Conservation (phyloP, 2,797 vertebrate species). For the Gadopsis marmoratus region DNA sequence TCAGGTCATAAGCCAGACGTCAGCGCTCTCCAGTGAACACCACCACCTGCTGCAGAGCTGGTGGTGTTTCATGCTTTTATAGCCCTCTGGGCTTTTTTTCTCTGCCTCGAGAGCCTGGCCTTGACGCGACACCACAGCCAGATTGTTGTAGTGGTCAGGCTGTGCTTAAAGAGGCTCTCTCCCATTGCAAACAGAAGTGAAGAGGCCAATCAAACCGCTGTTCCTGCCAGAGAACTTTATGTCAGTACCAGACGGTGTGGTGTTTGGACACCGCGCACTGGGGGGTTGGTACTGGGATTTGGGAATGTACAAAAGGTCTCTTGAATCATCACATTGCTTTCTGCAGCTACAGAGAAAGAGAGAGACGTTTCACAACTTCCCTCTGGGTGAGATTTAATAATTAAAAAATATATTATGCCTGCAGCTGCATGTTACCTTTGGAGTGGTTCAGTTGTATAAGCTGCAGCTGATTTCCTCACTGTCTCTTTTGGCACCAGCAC, state of each 20-base stretch:
- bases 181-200: conserved; percentile 64
- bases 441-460: conserved; percentile 40
- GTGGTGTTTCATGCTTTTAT: conserved; percentile 40
- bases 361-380: conserved; percentile 41
- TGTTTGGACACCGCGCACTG: conserved; percentile 63
- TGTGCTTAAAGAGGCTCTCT: conserved; percentile 65
- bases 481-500: conserved; percentile 58
- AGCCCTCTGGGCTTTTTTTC: conserved; percentile 19
- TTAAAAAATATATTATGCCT: conserved; percentile 15
- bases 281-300: conserved; percentile 68
- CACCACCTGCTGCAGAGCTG: conserved; percentile 33
- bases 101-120: conserved; percentile 53
- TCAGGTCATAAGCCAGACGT: conserved; percentile 37
- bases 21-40: conserved; percentile 15
- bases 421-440: conserved; percentile 51
- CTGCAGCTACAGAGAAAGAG: conserved; percentile 35
- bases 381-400: conserved; percentile 30
- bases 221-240: conserved; percentile 67
- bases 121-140: conserved; percentile 51
- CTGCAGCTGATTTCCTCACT: conserved; percentile 59
- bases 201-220: conserved; percentile 66
- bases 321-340: conserved; percentile 74
- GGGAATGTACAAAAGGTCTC: conserved; percentile 75
- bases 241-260: conserved; percentile 65
- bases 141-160: conserved; percentile 62